Evolutionary conservation across 2,113 vertebrate genomes (phyloP).

Genomic region (Pomatostomus ruficeps): DNA sequence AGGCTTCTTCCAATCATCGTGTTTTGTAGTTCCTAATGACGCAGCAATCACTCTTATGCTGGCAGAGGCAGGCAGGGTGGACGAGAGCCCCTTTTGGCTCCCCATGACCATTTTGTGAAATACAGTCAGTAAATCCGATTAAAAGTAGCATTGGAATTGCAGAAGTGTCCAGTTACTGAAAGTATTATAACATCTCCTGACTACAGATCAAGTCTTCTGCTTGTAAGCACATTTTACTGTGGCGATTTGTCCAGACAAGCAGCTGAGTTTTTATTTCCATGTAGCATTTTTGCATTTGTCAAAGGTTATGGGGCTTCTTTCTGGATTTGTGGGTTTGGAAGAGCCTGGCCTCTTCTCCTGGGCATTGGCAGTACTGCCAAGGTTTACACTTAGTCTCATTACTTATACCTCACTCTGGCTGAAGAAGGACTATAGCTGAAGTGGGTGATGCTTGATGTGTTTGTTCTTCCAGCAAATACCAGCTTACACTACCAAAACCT

Average conservation of each 20-base stretch:
- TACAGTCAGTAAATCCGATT: not conserved
- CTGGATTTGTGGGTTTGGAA: not conserved
- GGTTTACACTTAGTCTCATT: not conserved
- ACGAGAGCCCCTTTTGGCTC: not conserved
- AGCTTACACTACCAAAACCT: not conserved
- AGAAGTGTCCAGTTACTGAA: not conserved
- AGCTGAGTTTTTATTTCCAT: not conserved
- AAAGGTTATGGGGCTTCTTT: not conserved
- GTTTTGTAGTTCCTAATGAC: not conserved
- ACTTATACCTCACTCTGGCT: not conserved
- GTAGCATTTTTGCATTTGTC: not conserved
- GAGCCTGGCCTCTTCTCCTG: not conserved
- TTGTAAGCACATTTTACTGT: not conserved
- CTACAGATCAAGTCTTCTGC: not conserved
- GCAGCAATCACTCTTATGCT: not conserved
- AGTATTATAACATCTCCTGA: not conserved
- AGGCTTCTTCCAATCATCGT: not conserved
- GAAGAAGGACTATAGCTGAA: not conserved
- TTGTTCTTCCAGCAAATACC: not conserved
- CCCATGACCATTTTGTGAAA: not conserved
- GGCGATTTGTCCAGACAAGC: not conserved
- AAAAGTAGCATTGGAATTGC: not conserved
- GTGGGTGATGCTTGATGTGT: not conserved
- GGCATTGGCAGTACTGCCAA: not conserved
- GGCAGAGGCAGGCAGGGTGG: not conserved